Conservation (phyloP, 2,797 vertebrate species). For the Myotis pilosus region DNA sequence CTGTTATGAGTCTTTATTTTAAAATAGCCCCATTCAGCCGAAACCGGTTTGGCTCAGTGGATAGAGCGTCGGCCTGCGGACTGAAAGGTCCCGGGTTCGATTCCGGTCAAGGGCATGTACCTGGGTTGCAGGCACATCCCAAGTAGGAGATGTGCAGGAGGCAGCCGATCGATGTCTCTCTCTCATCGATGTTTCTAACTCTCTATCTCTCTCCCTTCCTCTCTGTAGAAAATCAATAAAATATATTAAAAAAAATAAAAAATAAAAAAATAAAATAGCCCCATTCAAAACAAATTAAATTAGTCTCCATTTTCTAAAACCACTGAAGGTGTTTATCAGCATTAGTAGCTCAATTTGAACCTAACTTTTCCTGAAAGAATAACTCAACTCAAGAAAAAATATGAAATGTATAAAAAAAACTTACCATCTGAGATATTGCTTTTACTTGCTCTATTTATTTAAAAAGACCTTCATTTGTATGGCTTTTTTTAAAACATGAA, state of each 20-base stretch:
- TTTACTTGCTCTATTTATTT: slow-evolving; percentile 25
- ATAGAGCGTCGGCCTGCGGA: too few species aligned
- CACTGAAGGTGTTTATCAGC: slow-evolving; percentile 21
- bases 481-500: not conserved
- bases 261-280: slow-evolving; percentile 24
- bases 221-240: too few species aligned
- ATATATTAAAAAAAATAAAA: too few species aligned
- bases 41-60: too few species aligned
- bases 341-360: slow-evolving; percentile 29
- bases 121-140: too few species aligned
- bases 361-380: slow-evolving; percentile 36
- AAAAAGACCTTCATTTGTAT: slow-evolving; percentile 16
- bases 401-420: slow-evolving; percentile 28
- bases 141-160: too few species aligned
- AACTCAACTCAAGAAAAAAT: slow-evolving; percentile 45
- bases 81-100: too few species aligned
- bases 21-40: slow-evolving; percentile 23
- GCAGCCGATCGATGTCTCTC: too few species aligned
- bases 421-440: slow-evolving; percentile 9
- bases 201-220: too few species aligned
- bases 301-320: slow-evolving; percentile 44
- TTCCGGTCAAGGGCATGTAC: too few species aligned
- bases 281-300: slow-evolving; percentile 33
- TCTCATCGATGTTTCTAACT: too few species aligned
- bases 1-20: slow-evolving; percentile 36